Conservation (phyloP, 1,140 invertebrate species). For the Leptinotarsa undecemlineata region DNA sequence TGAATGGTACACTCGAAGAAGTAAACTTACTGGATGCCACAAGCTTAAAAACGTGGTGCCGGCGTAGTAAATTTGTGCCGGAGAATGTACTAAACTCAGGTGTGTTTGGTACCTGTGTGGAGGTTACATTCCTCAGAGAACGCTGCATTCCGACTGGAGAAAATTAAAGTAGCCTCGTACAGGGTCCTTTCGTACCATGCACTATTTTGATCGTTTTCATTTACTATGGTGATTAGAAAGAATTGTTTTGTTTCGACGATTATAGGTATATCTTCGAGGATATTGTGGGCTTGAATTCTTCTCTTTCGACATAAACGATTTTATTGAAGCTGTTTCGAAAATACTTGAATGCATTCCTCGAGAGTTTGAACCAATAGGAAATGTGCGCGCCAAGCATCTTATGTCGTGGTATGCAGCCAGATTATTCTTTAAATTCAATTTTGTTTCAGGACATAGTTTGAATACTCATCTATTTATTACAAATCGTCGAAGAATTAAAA, state of each 20-base stretch:
- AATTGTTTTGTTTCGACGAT: too few relatives aligned
- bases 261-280: too few relatives aligned
- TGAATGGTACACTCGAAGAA: slow-evolving; percentile 39
- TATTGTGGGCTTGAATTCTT: neutral
- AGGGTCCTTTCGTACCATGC: slow-evolving; percentile 29
- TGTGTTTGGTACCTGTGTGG: slow-evolving; percentile 52
- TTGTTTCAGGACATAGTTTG: too few relatives aligned
- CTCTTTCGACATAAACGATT: neutral
- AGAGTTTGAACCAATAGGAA: slow-evolving; percentile 29
- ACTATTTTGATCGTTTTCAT: neutral
- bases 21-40: slow-evolving; percentile 36
- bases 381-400: slow-evolving; percentile 30
- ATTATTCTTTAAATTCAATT: too few relatives aligned
- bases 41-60: slow-evolving; percentile 21
- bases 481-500: too few relatives aligned
- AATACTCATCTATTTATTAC: too few relatives aligned
- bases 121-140: slow-evolving; percentile 53
- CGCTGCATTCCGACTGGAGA: slow-evolving; percentile 51
- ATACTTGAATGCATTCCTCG: slow-evolving; percentile 27
- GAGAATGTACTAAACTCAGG: slow-evolving; percentile 52
- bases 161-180: slow-evolving; percentile 50
- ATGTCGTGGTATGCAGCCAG: neutral
- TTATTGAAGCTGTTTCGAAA: neutral
- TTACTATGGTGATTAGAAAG: neutral
- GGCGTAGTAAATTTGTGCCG: slow-evolving; percentile 27